phyloP scores from a whole-genome alignment of 2,888 invertebrate species.

The Nebria brevicollis region DNA sequence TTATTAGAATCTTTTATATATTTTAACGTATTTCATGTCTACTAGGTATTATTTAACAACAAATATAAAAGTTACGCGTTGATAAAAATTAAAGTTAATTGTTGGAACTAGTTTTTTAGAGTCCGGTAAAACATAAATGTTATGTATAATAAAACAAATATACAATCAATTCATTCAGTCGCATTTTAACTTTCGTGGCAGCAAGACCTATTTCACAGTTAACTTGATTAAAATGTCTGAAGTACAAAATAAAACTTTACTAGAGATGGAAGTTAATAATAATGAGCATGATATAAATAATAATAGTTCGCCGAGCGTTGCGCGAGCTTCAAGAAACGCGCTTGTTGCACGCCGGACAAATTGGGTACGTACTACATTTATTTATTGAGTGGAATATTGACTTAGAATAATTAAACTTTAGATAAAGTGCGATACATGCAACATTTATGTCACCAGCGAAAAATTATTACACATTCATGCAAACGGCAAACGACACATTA shows the following conservation, averaged over 20 bases:
- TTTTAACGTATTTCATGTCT: no score
- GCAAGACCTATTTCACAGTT: neutral
- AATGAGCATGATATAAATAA: neutral
- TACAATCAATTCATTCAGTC: neutral
- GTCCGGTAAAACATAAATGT: neutral
- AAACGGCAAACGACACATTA: slow-evolving; percentile 60
- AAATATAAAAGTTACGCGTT: neutral
- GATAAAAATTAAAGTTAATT: neutral
- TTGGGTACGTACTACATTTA: neutral
- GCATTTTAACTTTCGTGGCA: neutral
- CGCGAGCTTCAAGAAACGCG: neutral
- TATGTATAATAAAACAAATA: neutral
- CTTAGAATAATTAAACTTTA: neutral
- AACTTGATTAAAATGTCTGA: neutral
- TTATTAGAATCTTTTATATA: no score
- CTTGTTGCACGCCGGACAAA: neutral
- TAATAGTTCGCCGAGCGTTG: neutral
- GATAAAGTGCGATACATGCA: slow-evolving; percentile 58
- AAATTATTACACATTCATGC: slow-evolving; percentile 60
- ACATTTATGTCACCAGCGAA: slow-evolving; percentile 59
- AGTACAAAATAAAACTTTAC: neutral
- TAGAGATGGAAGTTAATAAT: neutral
- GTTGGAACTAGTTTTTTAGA: neutral
- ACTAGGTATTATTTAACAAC: no score
- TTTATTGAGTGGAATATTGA: neutral